phyloP scores from a whole-genome alignment of 37 sponge, comb jelly and placozoan species.

The Chondrosia reniformis region DNA sequence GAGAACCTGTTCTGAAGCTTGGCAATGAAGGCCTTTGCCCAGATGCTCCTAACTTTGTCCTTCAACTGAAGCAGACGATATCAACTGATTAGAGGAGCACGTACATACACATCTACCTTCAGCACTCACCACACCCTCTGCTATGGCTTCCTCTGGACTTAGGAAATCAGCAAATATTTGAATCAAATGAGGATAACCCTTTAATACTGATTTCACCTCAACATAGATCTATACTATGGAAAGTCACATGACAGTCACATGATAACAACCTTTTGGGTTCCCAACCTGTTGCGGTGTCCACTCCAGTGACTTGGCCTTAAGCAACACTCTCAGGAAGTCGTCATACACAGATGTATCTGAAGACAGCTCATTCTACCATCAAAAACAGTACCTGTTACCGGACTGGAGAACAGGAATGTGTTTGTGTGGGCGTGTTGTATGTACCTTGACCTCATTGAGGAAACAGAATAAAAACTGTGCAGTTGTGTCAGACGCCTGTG shows the following conservation, averaged over 20 bases:
- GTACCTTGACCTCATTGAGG: conserved; percentile 64
- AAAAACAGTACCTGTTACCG: neutral
- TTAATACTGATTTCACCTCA: conserved; percentile 19
- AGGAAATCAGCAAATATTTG: conserved; percentile 60
- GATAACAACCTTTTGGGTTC: no score
- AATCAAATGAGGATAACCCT: conserved; percentile 63
- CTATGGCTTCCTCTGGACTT: conserved; percentile 29
- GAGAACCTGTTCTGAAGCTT: conserved; percentile 9
- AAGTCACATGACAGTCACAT: no score
- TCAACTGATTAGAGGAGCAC: neutral
- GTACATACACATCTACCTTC: neutral
- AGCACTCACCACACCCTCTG: conserved; percentile 37
- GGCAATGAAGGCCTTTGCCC: conserved; percentile 15
- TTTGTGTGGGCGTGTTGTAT: neutral
- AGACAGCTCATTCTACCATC: neutral
- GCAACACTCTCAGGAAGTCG: conserved; percentile 39
- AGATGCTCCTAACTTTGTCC: neutral
- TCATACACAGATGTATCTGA: conserved; percentile 33
- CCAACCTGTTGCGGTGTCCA: conserved; percentile 31
- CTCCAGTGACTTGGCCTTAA: conserved; percentile 14
- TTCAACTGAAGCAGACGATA: neutral
- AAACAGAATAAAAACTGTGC: conserved; percentile 40
- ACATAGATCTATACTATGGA: conserved; percentile 29
- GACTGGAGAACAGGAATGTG: neutral
- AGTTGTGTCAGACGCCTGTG: conserved; percentile 42